Evolutionary conservation across 2,113 vertebrate genomes (phyloP).

Genomic region (Clupea harengus): DNA sequence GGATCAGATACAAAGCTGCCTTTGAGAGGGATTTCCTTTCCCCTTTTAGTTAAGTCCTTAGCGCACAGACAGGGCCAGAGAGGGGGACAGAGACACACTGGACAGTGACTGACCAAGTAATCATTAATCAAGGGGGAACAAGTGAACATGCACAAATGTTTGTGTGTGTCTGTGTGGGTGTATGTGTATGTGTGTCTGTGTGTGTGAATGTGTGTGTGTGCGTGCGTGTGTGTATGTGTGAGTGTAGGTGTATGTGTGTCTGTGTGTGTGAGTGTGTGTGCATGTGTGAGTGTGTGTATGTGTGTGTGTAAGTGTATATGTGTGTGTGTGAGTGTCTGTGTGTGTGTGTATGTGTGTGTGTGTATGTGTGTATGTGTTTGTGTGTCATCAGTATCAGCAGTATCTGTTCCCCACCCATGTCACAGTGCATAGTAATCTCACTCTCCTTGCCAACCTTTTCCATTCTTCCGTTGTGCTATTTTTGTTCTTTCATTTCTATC

Average conservation of each 20-base stretch:
- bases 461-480: too few species aligned
- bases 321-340: too few species aligned
- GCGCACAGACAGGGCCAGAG: neutral
- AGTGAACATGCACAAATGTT: neutral
- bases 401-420: too few species aligned
- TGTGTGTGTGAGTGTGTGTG: neutral
- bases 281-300: neutral
- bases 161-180: neutral
- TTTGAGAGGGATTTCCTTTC: conserved; percentile 1
- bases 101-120: neutral
- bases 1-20: conserved; percentile 7
- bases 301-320: too few species aligned
- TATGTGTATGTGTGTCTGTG: too few species aligned
- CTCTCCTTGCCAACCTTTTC: neutral
- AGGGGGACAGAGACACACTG: neutral
- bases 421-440: too few species aligned
- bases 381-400: too few species aligned
- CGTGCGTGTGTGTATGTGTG: neutral
- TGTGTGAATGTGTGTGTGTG: too few species aligned
- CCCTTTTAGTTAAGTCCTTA: neutral
- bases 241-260: neutral
- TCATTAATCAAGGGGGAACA: neutral
- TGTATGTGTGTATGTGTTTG: neutral
- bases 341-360: neutral
- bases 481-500: neutral